These are phyloP conservation scores for Cichlasoma orientale DNA, from an alignment of 2,797 vertebrate genomes.

Conservation along the genomic window DNA sequence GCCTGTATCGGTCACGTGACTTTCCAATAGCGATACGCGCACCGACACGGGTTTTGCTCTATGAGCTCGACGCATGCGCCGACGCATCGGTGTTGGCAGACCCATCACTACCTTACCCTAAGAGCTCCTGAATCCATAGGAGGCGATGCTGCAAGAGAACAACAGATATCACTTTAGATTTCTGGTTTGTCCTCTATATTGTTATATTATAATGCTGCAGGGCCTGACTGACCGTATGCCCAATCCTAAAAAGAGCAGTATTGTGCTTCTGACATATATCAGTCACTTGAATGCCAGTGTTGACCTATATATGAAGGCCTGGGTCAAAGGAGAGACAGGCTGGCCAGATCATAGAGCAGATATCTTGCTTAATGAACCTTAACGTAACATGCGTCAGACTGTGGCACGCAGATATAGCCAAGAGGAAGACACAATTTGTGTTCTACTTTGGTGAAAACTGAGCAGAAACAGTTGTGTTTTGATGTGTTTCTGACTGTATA, in stretches of 20 bases:
- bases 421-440: not conserved
- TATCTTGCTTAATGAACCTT: slow-evolving; percentile 45
- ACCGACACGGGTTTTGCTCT: too few relatives aligned
- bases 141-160: slow-evolving; percentile 43
- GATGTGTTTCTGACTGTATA: slow-evolving; percentile 15
- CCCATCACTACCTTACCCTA: slow-evolving; percentile 16
- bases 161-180: slow-evolving; percentile 26
- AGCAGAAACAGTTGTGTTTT: slow-evolving; percentile 14
- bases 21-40: too few relatives aligned
- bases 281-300: slow-evolving; percentile 58
- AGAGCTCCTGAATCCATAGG: slow-evolving; percentile 14
- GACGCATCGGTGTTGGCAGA: too few relatives aligned
- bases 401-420: not conserved
- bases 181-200: slow-evolving; percentile 15
- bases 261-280: slow-evolving; percentile 58
- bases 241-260: slow-evolving; percentile 63
- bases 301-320: slow-evolving; percentile 69
- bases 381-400: slow-evolving; percentile 27
- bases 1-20: too few relatives aligned
- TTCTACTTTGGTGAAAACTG: not conserved
- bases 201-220: slow-evolving; percentile 26
- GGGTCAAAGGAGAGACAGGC: slow-evolving; percentile 55
- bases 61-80: too few relatives aligned
- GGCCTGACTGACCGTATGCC: slow-evolving; percentile 40
- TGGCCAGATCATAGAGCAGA: slow-evolving; percentile 38